phyloP scores from a whole-genome alignment of 2,888 invertebrate species.

The Ophion ellenae region DNA sequence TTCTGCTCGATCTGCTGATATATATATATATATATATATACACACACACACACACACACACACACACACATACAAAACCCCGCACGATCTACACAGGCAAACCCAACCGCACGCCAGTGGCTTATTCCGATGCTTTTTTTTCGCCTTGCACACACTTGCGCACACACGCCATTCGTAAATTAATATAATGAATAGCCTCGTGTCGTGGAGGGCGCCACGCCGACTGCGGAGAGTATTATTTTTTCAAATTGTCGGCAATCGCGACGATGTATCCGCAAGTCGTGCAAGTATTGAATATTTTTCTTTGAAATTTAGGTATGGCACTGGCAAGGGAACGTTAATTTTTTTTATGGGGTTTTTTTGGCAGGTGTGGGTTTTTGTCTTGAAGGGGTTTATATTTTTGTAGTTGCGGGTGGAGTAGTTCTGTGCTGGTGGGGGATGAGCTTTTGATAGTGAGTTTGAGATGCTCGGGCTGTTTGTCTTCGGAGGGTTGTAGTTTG shows the following conservation, averaged over 20 bases:
- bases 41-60: not conserved
- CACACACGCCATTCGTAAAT: not conserved
- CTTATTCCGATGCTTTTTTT: not conserved
- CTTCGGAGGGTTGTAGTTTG: not conserved
- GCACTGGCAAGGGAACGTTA: not conserved
- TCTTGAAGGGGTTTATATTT: not conserved
- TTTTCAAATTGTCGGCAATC: not conserved
- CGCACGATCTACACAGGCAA: not conserved
- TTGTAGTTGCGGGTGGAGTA: not conserved
- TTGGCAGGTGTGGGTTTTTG: too few relatives aligned
- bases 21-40: not conserved
- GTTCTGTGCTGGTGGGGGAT: not conserved
- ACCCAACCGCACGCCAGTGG: not conserved
- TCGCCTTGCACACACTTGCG: not conserved
- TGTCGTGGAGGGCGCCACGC: not conserved
- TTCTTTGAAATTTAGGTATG: not conserved
- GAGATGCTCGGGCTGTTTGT: not conserved
- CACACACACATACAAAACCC: not conserved
- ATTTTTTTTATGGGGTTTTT: not conserved
- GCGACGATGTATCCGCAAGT: not conserved
- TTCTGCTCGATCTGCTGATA: slow-evolving; percentile 26
- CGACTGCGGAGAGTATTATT: not conserved
- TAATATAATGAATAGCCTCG: not conserved
- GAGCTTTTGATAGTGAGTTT: not conserved
- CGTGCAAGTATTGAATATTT: not conserved